Percentiles rank a stretch among this genome's conserved stretches.
phyloP scores from a whole-genome alignment of 2,888 invertebrate species.

The Volucella bombylans region DNA sequence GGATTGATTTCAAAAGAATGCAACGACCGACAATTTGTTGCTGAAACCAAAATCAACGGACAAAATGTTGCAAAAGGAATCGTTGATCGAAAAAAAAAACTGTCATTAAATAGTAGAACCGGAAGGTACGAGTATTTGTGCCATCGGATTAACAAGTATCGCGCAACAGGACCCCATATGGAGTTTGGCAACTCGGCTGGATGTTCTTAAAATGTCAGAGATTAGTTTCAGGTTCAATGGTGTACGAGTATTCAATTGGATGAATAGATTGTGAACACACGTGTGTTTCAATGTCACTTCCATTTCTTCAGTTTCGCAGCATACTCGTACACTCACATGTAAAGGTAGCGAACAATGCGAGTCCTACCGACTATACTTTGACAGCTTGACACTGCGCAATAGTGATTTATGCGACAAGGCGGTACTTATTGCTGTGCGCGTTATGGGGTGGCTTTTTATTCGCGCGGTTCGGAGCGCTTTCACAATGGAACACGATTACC shows the following conservation, averaged over 20 bases:
- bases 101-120: slow-evolving; percentile 57
- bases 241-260: neutral
- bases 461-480: slow-evolving; percentile 36
- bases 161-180: slow-evolving; percentile 53
- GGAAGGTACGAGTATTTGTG: slow-evolving; percentile 61
- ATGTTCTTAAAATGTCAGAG: slow-evolving; percentile 56
- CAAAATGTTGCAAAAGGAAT: slow-evolving; percentile 32
- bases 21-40: slow-evolving; percentile 59
- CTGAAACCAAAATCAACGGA: slow-evolving; percentile 43
- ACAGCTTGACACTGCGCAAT: slow-evolving; percentile 43
- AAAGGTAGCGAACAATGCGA: no score
- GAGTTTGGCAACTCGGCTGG: slow-evolving; percentile 43
- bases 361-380: slow-evolving; percentile 22
- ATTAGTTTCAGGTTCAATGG: slow-evolving; percentile 72
- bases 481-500: slow-evolving; percentile 49
- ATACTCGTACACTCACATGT: no score
- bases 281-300: slow-evolving; percentile 46
- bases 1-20: slow-evolving; percentile 60
- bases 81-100: slow-evolving; percentile 29
- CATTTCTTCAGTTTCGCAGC: neutral
- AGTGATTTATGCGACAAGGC: slow-evolving; percentile 32
- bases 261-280: slow-evolving; percentile 1
- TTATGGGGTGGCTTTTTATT: slow-evolving; percentile 44
- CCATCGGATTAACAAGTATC: slow-evolving; percentile 62
- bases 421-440: slow-evolving; percentile 17